These are phyloP conservation scores for Lottia scabra DNA, from an alignment of 2,888 invertebrate species.

Conservation along the genomic window DNA sequence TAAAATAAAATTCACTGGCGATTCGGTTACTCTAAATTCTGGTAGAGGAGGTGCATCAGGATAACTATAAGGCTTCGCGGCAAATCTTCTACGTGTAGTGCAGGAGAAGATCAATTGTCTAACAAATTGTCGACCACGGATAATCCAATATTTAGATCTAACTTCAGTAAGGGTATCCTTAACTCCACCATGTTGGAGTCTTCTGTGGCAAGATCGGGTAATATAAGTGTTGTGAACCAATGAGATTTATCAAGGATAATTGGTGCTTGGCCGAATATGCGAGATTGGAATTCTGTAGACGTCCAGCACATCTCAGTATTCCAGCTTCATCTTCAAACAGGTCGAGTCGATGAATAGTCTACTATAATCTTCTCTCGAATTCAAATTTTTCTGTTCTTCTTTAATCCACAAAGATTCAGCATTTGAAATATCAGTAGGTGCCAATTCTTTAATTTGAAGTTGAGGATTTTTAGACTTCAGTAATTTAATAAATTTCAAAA, in stretches of 20 bases:
- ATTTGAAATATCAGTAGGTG: background rate
- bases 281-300: background rate
- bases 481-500: background rate
- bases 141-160: background rate
- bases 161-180: background rate
- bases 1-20: no score
- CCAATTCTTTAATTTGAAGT: background rate
- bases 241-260: background rate
- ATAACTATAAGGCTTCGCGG: no score
- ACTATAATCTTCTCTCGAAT: background rate
- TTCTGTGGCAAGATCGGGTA: background rate
- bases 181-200: background rate
- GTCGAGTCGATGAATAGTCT: background rate
- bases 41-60: no score
- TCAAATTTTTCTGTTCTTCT: background rate
- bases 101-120: background rate
- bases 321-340: background rate
- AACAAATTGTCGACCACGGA: background rate
- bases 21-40: no score
- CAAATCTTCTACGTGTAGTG: background rate
- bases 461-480: background rate
- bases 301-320: background rate
- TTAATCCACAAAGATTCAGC: background rate
- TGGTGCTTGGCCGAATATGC: background rate
- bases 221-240: background rate